phyloP scores from a whole-genome alignment of 2,888 invertebrate species.

The Biston betularia region DNA sequence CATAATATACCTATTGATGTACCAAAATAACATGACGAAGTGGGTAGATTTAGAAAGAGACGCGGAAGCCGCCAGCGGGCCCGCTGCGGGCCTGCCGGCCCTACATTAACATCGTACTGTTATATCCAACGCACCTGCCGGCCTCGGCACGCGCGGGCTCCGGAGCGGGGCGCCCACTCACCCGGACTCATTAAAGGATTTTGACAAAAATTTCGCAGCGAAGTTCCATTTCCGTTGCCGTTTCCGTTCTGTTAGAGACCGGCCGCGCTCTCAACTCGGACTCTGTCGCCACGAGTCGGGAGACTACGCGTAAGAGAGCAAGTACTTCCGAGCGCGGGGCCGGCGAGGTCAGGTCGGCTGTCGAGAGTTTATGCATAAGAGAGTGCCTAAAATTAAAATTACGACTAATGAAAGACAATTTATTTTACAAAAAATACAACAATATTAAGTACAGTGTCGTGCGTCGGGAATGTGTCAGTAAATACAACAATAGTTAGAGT shows the following conservation, averaged over 20 bases:
- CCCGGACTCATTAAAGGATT: neutral
- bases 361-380: neutral
- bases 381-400: neutral
- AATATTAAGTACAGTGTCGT: constrained; percentile 29
- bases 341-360: too few species aligned
- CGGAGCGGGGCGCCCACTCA: too few species aligned
- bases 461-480: constrained; percentile 24
- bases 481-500: neutral
- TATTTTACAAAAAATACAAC: constrained; percentile 6
- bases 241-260: too few species aligned
- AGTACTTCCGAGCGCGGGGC: too few species aligned
- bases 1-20: too few species aligned
- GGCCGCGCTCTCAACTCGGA: too few species aligned
- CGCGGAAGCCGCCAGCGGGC: too few species aligned
- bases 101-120: constrained; percentile 50
- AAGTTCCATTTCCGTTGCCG: neutral
- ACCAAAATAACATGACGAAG: too few species aligned
- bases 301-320: too few species aligned
- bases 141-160: too few species aligned
- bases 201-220: neutral
- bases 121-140: constrained; percentile 66
- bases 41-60: too few species aligned
- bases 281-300: too few species aligned
- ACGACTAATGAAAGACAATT: constrained; percentile 8
- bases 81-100: neutral